These are phyloP conservation scores for Caenorhabditis drosophilae DNA, from an alignment of 2,888 invertebrate genomes.

Conservation along the genomic window DNA sequence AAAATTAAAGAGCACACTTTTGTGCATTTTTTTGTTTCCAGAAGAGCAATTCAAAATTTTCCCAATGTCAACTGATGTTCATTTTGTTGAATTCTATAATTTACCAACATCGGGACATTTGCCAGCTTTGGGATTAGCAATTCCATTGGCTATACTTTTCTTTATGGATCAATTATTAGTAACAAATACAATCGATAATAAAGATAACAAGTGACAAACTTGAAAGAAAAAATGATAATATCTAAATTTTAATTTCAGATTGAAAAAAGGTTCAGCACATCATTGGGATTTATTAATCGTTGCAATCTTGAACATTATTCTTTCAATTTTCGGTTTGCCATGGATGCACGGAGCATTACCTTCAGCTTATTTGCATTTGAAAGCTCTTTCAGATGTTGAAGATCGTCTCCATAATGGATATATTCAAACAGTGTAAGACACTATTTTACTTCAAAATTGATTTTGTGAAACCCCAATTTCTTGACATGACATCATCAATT, in stretches of 20 bases:
- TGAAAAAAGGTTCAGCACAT: slow-evolving; percentile 74
- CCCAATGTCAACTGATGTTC: slow-evolving; percentile 21
- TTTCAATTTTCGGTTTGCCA: slow-evolving; percentile 74
- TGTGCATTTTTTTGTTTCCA: slow-evolving; percentile 33
- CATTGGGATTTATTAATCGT: slow-evolving; percentile 75
- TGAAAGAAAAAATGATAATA: slow-evolving; percentile 69
- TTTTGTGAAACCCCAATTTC: background rate
- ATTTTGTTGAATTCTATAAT: slow-evolving; percentile 69
- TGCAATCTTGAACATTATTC: slow-evolving; percentile 73
- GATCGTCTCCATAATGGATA: slow-evolving; percentile 71
- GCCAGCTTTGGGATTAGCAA: slow-evolving; percentile 72
- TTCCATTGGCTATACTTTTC: slow-evolving; percentile 74
- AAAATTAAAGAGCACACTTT: background rate
- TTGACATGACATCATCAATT: too few relatives aligned
- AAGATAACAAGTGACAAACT: slow-evolving; percentile 73
- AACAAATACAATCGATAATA: slow-evolving; percentile 74
- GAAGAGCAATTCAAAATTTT: slow-evolving; percentile 42
- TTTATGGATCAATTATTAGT: slow-evolving; percentile 76
- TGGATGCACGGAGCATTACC: slow-evolving; percentile 75
- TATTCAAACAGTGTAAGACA: slow-evolving; percentile 70
- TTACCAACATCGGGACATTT: slow-evolving; percentile 71
- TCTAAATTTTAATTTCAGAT: slow-evolving; percentile 70
- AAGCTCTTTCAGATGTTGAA: slow-evolving; percentile 74
- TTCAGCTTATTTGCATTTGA: slow-evolving; percentile 74
- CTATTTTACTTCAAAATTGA: background rate